Conservation (phyloP, 2,797 vertebrate genomes). For the Alfaro cultratus region DNA sequence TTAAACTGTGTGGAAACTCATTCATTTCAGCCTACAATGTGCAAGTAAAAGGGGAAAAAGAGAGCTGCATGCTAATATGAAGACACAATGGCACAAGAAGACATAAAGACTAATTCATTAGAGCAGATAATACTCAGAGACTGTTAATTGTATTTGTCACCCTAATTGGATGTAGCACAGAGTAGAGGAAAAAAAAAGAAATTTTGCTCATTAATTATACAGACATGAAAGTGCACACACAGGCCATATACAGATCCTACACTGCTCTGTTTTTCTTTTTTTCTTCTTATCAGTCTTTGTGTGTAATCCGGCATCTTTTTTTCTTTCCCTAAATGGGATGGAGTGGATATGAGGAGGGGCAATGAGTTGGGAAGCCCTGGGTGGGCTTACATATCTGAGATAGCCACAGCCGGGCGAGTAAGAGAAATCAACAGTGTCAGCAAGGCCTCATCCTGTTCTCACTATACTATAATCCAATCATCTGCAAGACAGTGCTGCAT, state of each 20-base stretch:
- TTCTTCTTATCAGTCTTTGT: slow-evolving; percentile 50
- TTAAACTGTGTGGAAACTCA: slow-evolving; percentile 53
- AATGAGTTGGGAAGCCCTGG: slow-evolving; percentile 57
- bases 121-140: slow-evolving; percentile 81
- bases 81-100: slow-evolving; percentile 60
- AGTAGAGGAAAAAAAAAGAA: slow-evolving; percentile 66
- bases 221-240: slow-evolving; percentile 68
- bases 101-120: slow-evolving; percentile 80
- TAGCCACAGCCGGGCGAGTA: slow-evolving; percentile 68
- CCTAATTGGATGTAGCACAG: slow-evolving; percentile 77
- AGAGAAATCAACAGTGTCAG: slow-evolving; percentile 81
- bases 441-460: slow-evolving; percentile 82
- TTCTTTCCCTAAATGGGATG: slow-evolving; percentile 45
- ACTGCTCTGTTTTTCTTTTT: slow-evolving; percentile 21
- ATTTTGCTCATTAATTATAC: slow-evolving; percentile 79
- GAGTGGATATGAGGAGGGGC: slow-evolving; percentile 56
- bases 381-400: slow-evolving; percentile 59
- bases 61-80: slow-evolving; percentile 55
- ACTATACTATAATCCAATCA: slow-evolving; percentile 88
- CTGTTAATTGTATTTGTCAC: slow-evolving; percentile 78
- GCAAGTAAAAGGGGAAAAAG: slow-evolving; percentile 54
- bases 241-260: slow-evolving; percentile 55
- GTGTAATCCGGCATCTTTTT: slow-evolving; percentile 59
- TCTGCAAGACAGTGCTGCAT: slow-evolving; percentile 85
- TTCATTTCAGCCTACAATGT: slow-evolving; percentile 47